Percentiles rank a stretch among this genome's conserved stretches.
phyloP scores from a whole-genome alignment of 2,888 invertebrate genomes.

The Epistrophe eligans region DNA sequence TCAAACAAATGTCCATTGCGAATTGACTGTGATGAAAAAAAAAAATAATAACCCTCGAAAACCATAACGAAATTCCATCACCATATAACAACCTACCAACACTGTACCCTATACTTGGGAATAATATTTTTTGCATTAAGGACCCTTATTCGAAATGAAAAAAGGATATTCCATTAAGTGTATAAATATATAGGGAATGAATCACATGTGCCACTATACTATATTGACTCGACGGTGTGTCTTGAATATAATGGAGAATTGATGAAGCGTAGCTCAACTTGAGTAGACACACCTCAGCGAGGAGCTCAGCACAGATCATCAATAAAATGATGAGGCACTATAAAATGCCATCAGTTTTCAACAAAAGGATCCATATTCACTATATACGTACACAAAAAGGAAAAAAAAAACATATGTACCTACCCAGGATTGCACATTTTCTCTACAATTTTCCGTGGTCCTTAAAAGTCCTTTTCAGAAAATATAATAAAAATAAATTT shows the following conservation, averaged over 20 bases:
- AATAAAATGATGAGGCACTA: conserved; percentile 65
- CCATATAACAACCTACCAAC: not conserved
- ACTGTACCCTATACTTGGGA: not conserved
- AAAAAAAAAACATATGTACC: conserved; percentile 27
- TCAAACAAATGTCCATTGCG: conserved; percentile 61
- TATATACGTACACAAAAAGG: too few species aligned
- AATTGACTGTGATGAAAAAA: conserved; percentile 11
- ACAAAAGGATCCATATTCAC: conserved; percentile 31
- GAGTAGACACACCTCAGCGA: conserved; percentile 64
- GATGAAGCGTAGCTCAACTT: conserved; percentile 65
- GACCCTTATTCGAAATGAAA: not conserved
- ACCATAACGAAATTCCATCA: conserved; percentile 54
- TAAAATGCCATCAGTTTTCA: conserved; percentile 62
- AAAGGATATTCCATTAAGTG: conserved; percentile 33
- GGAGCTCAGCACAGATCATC: conserved; percentile 44
- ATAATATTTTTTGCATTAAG: conserved; percentile 22
- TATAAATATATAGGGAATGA: not conserved
- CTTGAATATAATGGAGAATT: conserved; percentile 69
- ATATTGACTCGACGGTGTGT: not conserved
- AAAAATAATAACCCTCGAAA: conserved; percentile 26
- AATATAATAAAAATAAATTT: conserved; percentile 63
- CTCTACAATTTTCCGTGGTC: conserved; percentile 26
- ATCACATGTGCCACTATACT: conserved; percentile 32
- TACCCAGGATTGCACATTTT: conserved; percentile 55
- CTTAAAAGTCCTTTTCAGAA: conserved; percentile 51